Conservation (phyloP, 1,140 invertebrate genomes). For the Mercenaria mercenaria region DNA sequence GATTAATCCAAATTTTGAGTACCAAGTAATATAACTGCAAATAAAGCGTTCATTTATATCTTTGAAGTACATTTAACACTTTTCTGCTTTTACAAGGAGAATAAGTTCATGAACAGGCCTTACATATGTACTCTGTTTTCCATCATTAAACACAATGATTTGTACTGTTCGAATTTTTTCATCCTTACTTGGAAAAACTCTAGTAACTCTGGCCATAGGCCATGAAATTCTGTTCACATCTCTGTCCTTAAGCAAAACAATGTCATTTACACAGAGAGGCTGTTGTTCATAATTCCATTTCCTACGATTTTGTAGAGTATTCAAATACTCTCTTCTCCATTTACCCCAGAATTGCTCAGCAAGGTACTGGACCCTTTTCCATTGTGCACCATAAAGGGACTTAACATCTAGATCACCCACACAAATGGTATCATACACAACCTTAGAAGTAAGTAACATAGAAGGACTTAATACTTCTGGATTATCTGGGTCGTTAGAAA, state of each 20-base stretch:
- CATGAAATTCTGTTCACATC: no score
- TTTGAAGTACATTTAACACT: no score
- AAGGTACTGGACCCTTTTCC: background rate
- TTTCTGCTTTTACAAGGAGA: background rate
- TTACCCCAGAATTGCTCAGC: slow-evolving; percentile 2
- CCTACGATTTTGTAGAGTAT: slow-evolving; percentile 53
- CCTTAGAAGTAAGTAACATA: background rate
- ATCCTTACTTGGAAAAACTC: background rate
- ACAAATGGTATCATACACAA: no score
- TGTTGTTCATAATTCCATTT: slow-evolving; percentile 47
- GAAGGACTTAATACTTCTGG: slow-evolving; percentile 1
- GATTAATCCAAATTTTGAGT: no score
- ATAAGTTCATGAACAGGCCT: no score
- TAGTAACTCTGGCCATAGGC: background rate
- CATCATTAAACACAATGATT: background rate
- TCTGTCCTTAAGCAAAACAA: slow-evolving; percentile 46
- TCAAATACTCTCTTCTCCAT: slow-evolving; percentile 50
- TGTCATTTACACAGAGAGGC: slow-evolving; percentile 18
- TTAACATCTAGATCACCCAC: background rate
- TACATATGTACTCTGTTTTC: background rate
- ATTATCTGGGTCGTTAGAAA: slow-evolving; percentile 58
- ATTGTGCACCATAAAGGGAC: background rate
- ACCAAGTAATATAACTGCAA: no score
- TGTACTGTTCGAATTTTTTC: slow-evolving; percentile 12
- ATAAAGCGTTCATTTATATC: no score